Evolutionary conservation across 2,888 invertebrate genomes (phyloP).

Genomic region (Heterodera filipjevi): DNA sequence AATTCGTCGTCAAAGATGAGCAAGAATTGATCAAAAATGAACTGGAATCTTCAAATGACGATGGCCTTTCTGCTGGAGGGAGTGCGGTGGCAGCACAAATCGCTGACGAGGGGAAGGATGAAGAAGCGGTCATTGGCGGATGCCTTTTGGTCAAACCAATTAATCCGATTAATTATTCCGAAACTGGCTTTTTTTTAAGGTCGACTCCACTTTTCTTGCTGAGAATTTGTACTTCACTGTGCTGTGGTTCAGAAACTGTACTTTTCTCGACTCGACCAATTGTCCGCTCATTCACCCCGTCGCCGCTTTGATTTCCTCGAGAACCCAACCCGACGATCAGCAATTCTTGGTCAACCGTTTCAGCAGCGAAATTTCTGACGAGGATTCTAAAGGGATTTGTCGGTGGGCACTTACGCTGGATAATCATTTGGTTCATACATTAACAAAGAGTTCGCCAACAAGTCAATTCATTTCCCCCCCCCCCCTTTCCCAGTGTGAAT

Average conservation of each 20-base stretch:
- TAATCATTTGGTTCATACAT: too few species aligned
- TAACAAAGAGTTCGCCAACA: too few species aligned
- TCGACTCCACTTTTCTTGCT: constrained; percentile 21
- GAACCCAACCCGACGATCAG: constrained; percentile 24
- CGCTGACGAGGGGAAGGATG: neutral
- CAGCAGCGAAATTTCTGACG: constrained; percentile 20
- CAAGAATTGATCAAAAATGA: constrained; percentile 1
- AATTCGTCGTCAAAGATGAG: constrained; percentile 17
- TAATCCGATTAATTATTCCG: neutral
- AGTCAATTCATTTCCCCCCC: too few species aligned
- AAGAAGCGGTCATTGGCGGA: constrained; percentile 27
- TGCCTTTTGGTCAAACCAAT: constrained; percentile 19
- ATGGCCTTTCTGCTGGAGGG: neutral
- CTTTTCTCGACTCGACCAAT: constrained; percentile 24
- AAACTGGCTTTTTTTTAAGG: neutral
- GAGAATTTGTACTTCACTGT: constrained; percentile 20
- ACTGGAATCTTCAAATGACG: neutral
- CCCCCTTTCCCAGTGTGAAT: too few species aligned
- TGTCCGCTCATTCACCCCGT: constrained; percentile 33
- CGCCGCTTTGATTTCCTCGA: constrained; percentile 23
- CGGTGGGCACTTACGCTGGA: too few species aligned
- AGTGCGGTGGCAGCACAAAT: too few species aligned
- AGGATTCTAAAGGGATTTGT: constrained; percentile 6
- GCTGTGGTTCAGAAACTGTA: constrained; percentile 33
- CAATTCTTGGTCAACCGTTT: constrained; percentile 17